A percentile compares a stretch with the other conserved stretches of the same genome.
phyloP scores from a whole-genome alignment of 2,888 invertebrate genomes.

The Cryptophagus acutangulus region DNA sequence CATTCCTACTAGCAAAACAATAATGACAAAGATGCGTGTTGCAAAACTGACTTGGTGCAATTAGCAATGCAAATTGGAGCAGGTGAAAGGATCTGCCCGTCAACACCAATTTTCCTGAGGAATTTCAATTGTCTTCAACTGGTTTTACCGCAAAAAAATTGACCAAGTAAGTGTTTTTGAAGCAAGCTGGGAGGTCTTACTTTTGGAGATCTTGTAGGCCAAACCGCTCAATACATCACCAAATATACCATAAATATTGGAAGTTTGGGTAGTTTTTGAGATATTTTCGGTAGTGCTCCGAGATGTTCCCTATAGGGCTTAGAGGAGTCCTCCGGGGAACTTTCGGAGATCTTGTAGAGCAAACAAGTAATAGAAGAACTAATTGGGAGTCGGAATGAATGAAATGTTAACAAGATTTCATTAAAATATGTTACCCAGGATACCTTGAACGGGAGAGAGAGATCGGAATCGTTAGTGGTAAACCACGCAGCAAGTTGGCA shows the following conservation, averaged over 20 bases:
- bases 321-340: no score
- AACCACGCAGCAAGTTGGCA: conserved; percentile 13
- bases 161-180: no score
- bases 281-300: no score
- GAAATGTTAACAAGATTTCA: neutral
- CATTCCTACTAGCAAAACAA: conserved; percentile 16
- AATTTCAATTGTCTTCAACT: conserved; percentile 2
- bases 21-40: conserved; percentile 14
- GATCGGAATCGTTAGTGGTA: conserved; percentile 18
- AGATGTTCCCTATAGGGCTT: no score
- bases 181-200: no score
- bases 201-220: no score
- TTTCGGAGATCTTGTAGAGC: no score
- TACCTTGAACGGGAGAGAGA: neutral
- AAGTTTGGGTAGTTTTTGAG: no score
- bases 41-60: conserved; percentile 18
- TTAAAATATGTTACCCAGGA: neutral
- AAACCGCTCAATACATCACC: no score
- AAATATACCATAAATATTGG: no score
- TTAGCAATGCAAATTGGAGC: conserved; percentile 21
- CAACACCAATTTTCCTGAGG: conserved; percentile 18
- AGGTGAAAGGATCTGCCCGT: conserved; percentile 17
- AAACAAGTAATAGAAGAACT: no score
- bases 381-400: neutral
- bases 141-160: conserved; percentile 1